Evolutionary conservation across 2,113 vertebrate species (phyloP).

Genomic region (Acanthochromis polyacanthus): DNA sequence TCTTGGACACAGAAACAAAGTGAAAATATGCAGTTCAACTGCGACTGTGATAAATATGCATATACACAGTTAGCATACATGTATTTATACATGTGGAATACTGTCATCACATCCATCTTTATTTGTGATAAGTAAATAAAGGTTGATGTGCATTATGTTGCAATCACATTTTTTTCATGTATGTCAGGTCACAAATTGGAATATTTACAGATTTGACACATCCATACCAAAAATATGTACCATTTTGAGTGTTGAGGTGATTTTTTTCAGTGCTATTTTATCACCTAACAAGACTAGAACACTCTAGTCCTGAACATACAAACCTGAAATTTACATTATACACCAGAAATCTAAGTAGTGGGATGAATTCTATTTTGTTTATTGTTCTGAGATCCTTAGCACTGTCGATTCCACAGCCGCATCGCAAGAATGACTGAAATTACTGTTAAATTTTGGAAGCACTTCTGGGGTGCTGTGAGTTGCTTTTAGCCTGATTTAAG

Average conservation of each 20-base stretch:
- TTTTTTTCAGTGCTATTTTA: background rate
- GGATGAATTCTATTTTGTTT: background rate
- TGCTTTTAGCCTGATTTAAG: background rate
- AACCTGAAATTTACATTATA: conserved; percentile 1
- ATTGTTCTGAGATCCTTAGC: background rate
- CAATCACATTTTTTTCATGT: conserved; percentile 61
- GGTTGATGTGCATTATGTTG: conserved; percentile 48
- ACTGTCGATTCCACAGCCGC: too few relatives aligned
- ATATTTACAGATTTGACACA: conserved; percentile 22
- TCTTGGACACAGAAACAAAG: background rate
- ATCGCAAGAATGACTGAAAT: too few relatives aligned
- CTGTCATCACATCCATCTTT: conserved; percentile 53
- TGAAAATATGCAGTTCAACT: too few relatives aligned
- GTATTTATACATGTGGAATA: conserved; percentile 55
- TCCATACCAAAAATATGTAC: background rate
- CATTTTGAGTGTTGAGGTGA: conserved; percentile 4
- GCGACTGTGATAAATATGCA: conserved; percentile 6
- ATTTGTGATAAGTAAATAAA: conserved; percentile 62
- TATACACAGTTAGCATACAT: conserved; percentile 44
- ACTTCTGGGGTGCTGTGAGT: too few relatives aligned
- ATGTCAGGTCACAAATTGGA: conserved; percentile 47
- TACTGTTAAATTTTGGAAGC: too few relatives aligned
- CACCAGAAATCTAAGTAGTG: background rate
- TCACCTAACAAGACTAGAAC: conserved; percentile 9
- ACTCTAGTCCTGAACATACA: background rate